Evolutionary conservation across 2,113 vertebrate genomes (phyloP).

Genomic region (Donacobius atricapilla): DNA sequence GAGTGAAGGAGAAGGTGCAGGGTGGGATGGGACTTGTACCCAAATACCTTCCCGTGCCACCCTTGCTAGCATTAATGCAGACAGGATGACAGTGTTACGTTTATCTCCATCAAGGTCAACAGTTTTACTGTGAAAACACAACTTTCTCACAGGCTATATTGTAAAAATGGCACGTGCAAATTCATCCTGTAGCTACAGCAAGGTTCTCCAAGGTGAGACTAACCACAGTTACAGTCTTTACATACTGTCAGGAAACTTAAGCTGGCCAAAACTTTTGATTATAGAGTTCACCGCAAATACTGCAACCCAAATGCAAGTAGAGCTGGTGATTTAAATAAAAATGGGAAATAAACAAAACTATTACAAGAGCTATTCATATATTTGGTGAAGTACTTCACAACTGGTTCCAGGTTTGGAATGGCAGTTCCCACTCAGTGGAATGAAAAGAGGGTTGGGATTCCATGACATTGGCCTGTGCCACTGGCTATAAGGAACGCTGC

Average conservation of each 20-base stretch:
- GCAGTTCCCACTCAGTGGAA: background rate
- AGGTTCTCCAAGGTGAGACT: background rate
- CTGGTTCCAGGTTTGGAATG: background rate
- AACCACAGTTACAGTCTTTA: background rate
- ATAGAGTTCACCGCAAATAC: background rate
- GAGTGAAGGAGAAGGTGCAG: background rate
- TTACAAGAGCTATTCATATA: constrained; percentile 15
- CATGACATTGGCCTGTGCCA: background rate
- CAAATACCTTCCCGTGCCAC: background rate
- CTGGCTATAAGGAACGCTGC: background rate
- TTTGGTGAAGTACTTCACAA: constrained; percentile 16
- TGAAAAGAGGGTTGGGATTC: background rate
- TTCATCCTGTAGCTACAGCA: background rate
- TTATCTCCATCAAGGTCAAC: background rate
- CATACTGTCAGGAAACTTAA: background rate
- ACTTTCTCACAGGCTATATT: background rate
- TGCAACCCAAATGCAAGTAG: background rate
- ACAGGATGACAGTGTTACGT: background rate
- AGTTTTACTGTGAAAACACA: background rate
- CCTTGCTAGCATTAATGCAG: background rate
- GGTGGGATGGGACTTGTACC: background rate
- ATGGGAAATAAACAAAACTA: constrained; percentile 43
- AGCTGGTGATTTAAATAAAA: constrained; percentile 15
- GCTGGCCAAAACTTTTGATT: background rate
- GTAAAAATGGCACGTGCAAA: background rate